These are phyloP conservation scores for Drosophila siamana DNA, from an alignment of 2,888 invertebrate species.

Conservation along the genomic window DNA sequence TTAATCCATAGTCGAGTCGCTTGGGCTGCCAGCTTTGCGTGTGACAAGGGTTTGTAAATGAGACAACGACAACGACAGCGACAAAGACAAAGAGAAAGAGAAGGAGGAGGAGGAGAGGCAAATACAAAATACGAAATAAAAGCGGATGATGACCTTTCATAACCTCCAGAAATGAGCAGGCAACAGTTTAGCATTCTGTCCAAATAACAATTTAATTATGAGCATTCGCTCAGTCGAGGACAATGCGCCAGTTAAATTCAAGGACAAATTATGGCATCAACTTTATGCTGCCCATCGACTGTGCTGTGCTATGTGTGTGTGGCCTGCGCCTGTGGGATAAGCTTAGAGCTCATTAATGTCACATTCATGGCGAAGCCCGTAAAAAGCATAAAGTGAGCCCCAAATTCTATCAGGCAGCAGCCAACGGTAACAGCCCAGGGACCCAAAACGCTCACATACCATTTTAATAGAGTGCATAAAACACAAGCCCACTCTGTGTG, in stretches of 20 bases:
- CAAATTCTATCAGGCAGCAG: conserved; percentile 69
- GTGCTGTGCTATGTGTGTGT: conserved; percentile 9
- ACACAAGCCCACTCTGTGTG: conserved; percentile 27
- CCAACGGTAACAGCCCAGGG: conserved; percentile 16
- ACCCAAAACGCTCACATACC: conserved; percentile 41
- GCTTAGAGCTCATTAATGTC: conserved; percentile 79
- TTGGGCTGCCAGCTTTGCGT: conserved; percentile 17
- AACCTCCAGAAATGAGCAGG: conserved; percentile 74
- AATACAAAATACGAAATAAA: neutral
- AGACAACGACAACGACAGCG: neutral
- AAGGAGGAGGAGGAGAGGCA: no score
- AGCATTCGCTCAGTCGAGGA: conserved; percentile 35
- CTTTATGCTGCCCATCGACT: conserved; percentile 40
- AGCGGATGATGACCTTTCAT: conserved; percentile 60
- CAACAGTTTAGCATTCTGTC: conserved; percentile 53
- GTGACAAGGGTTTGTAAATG: conserved; percentile 36
- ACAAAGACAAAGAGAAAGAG: neutral
- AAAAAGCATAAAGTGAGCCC: conserved; percentile 69
- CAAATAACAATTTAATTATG: conserved; percentile 76
- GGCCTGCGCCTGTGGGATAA: conserved; percentile 72
- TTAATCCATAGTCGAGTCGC: conserved; percentile 37
- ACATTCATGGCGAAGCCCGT: conserved; percentile 71
- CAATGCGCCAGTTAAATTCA: conserved; percentile 56
- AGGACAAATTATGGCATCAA: conserved; percentile 78
- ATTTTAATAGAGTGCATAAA: conserved; percentile 70